Evolutionary conservation across 1,140 invertebrate genomes (phyloP).

Genomic region (Eupristina koningsbergeri): DNA sequence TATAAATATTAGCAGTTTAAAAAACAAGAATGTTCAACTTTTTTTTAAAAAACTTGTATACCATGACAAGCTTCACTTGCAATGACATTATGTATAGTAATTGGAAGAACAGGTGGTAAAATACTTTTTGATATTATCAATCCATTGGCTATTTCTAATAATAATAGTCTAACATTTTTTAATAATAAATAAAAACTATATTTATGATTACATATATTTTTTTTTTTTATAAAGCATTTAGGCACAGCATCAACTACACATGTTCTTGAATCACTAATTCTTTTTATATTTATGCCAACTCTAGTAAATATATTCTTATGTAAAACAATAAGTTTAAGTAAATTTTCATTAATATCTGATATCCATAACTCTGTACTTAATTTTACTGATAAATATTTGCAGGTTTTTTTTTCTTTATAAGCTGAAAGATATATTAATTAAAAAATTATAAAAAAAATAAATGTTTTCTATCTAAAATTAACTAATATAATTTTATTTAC

Average conservation of each 20-base stretch:
- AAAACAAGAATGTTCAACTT: too few relatives aligned
- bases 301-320: slow-evolving; percentile 56
- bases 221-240: slow-evolving; percentile 62
- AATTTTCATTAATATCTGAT: slow-evolving; percentile 54
- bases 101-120: slow-evolving; percentile 59
- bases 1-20: background rate
- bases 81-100: slow-evolving; percentile 66
- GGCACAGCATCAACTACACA: slow-evolving; percentile 62
- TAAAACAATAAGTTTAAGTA: slow-evolving; percentile 53
- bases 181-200: slow-evolving; percentile 52
- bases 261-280: slow-evolving; percentile 49
- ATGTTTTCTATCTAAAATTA: background rate
- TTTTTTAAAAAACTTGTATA: slow-evolving; percentile 48
- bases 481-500: slow-evolving; percentile 55
- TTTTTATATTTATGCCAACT: slow-evolving; percentile 62
- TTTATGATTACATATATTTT: slow-evolving; percentile 53
- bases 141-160: slow-evolving; percentile 63
- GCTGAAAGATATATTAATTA: slow-evolving; percentile 54
- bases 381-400: slow-evolving; percentile 57
- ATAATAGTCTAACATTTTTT: slow-evolving; percentile 56
- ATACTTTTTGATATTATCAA: slow-evolving; percentile 48
- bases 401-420: slow-evolving; percentile 59
- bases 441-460: slow-evolving; percentile 28
- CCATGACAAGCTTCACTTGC: slow-evolving; percentile 70
- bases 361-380: slow-evolving; percentile 60